Conservation (phyloP, 2,888 invertebrate species). For the Nineta flava region DNA sequence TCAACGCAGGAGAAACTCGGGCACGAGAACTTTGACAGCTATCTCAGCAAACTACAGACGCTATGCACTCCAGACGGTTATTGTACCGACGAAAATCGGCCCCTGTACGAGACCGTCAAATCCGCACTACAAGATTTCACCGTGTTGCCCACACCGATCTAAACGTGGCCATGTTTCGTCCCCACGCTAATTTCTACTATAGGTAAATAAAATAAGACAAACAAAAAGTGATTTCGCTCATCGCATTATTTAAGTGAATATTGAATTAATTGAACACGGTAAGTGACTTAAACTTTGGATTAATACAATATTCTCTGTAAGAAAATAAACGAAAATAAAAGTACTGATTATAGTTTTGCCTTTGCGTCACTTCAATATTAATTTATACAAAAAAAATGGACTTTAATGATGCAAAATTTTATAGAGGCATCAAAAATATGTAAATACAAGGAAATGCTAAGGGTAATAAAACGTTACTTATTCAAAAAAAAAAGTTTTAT, state of each 20-base stretch:
- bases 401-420: constrained; percentile 1
- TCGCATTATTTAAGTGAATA: too few species aligned
- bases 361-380: background rate
- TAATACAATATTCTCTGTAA: too few species aligned
- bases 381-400: background rate
- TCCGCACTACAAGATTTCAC: constrained; percentile 85
- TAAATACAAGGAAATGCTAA: constrained; percentile 7
- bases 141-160: constrained; percentile 77
- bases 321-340: too few species aligned
- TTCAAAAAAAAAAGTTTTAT: constrained; percentile 2
- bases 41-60: constrained; percentile 80
- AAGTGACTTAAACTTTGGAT: background rate
- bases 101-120: constrained; percentile 80
- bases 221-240: background rate
- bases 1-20: constrained; percentile 49
- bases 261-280: background rate
- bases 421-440: background rate
- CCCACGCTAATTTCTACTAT: background rate
- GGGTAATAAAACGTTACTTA: constrained; percentile 6
- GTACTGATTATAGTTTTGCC: background rate
- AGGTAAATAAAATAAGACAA: background rate
- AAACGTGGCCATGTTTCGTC: constrained; percentile 24
- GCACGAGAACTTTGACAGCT: constrained; percentile 85
- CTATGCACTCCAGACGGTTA: constrained; percentile 74
- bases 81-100: constrained; percentile 66